These are phyloP conservation scores for Lasioglossum pauxillum DNA, from an alignment of 2,888 invertebrate species.

Conservation along the genomic window DNA sequence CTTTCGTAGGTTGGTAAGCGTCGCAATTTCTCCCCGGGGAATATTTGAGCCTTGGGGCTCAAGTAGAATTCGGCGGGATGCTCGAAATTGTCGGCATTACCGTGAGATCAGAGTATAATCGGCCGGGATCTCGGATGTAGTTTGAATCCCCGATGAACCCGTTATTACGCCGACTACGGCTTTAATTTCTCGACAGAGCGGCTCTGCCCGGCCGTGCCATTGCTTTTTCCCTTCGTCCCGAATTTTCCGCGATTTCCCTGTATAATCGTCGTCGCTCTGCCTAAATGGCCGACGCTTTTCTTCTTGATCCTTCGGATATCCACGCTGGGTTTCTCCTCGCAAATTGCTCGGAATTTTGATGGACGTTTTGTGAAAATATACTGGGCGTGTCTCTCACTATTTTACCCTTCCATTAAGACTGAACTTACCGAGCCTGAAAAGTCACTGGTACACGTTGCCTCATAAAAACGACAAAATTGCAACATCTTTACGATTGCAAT, in stretches of 20 bases:
- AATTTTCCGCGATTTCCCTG: not conserved
- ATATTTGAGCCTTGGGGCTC: slow-evolving; percentile 36
- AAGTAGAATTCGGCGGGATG: slow-evolving; percentile 37
- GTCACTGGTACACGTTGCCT: too few species aligned
- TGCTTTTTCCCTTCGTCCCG: not conserved
- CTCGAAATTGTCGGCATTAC: slow-evolving; percentile 48
- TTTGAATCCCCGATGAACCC: slow-evolving; percentile 35
- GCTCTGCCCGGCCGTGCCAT: not conserved
- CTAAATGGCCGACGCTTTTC: not conserved
- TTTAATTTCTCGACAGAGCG: slow-evolving; percentile 26
- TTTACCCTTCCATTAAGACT: not conserved
- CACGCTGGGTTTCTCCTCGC: not conserved
- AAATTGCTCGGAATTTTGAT: not conserved
- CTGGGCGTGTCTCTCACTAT: not conserved
- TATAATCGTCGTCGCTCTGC: not conserved
- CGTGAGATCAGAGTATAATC: slow-evolving; percentile 50
- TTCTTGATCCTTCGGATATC: not conserved
- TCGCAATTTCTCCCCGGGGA: slow-evolving; percentile 44
- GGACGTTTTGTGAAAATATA: not conserved
- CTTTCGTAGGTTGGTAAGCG: not conserved
- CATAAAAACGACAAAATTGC: not conserved
- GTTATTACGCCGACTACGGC: slow-evolving; percentile 23
- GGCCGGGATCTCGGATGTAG: slow-evolving; percentile 29
- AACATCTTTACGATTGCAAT: not conserved
- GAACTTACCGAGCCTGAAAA: not conserved